phyloP scores from a whole-genome alignment of 2,113 vertebrate genomes.

The Colaptes auratus region DNA sequence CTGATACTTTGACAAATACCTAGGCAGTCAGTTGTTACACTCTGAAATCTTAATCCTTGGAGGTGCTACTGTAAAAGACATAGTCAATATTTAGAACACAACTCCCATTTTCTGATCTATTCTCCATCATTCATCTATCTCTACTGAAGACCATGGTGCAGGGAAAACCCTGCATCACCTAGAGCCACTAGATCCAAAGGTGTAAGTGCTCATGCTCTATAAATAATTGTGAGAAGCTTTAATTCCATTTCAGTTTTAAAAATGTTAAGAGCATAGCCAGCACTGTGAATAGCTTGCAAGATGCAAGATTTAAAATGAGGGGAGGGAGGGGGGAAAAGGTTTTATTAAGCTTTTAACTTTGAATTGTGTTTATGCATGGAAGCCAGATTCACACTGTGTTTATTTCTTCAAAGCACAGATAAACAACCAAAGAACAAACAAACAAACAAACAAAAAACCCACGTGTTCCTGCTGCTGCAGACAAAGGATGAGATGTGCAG shows the following conservation, averaged over 20 bases:
- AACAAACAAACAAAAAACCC: too few relatives aligned
- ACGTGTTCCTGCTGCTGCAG: background rate
- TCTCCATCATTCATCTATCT: background rate
- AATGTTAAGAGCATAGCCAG: background rate
- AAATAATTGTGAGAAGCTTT: background rate
- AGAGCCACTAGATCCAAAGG: too few relatives aligned
- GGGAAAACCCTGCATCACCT: background rate
- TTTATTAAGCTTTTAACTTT: conserved; percentile 1
- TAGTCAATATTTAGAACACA: background rate
- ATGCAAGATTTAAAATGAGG: background rate
- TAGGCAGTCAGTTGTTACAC: background rate
- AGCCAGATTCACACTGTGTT: background rate
- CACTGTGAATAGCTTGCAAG: background rate
- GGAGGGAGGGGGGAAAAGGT: too few relatives aligned
- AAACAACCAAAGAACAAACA: background rate
- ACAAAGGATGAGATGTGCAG: background rate
- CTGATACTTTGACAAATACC: background rate
- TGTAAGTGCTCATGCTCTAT: too few relatives aligned
- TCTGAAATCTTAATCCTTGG: background rate
- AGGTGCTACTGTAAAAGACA: background rate
- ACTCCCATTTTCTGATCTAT: background rate
- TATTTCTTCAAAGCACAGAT: conserved; percentile 29
- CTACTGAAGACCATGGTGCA: background rate
- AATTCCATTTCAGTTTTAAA: background rate
- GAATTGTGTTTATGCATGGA: background rate